Base-by-base conservation (phyloP, 2,113 vertebrate species). In the Bungarus multicinctus region DNA sequence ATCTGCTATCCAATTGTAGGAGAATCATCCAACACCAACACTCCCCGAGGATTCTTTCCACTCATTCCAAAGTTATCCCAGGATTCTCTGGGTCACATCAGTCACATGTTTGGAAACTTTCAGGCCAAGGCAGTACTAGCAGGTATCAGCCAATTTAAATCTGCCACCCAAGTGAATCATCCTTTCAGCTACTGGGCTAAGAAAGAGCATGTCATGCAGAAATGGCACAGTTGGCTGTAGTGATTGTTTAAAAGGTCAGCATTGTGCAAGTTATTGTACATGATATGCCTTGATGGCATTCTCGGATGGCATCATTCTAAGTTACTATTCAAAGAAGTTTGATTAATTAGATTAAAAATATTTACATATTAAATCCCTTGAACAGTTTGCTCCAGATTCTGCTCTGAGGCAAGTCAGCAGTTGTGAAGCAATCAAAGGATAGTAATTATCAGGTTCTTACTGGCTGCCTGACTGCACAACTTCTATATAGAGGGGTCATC, bases 201-300 rank as follows among this genome's bases (percentile, higher is more conserved):
- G 20, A 52, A 55, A 90, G 53, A 93, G 4, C 45, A 81, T 81
- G 69, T 87, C 52, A 47, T 25, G 30, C 12, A 86, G 22, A 53
- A n/a, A 34, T 85, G 74, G 95, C 91, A 96, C 96, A 96, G 6
- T 34, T 95, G 95, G 93, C 91, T 96, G 14, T 20, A 7, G 47
- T n/a, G 27, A 93, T n/a, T 96, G 60, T 92, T 95, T 50, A 34
- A 96, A 95, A 92, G 96, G 95, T 94, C 91, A 91, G 91, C 88
- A 34, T 94, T 16, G 94, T 95, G 94, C 94, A 95, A 94, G 93
- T 93, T 95, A 94, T 22, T 27, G 16, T 25, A 85, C 20, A 52
- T 55, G 86, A 53, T 20, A 25, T 58, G 1, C n/a, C 53, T 60
- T 43, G 12, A 54, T 57, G 53, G 64, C 11, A 50, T 89, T 89